These are phyloP conservation scores for Montifringilla adamsi DNA, from an alignment of 2,113 vertebrate genomes.

Conservation along the genomic window DNA sequence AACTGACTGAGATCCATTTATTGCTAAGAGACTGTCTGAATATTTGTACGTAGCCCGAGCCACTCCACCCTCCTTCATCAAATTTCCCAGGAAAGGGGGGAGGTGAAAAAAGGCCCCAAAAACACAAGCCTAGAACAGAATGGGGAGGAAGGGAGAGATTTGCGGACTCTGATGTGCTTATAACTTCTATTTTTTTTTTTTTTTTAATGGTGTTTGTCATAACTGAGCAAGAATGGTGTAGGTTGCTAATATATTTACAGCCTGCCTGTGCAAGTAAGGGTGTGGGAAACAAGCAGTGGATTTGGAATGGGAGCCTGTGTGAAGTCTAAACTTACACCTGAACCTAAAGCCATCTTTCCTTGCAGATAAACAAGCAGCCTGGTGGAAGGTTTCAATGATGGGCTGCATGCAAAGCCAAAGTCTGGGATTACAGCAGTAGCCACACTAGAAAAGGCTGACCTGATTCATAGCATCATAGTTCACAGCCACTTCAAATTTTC, in stretches of 20 bases:
- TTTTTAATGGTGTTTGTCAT: neutral
- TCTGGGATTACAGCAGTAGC: neutral
- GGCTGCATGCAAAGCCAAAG: neutral
- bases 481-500: neutral
- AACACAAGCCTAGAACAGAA: constrained; percentile 33
- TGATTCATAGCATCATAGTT: neutral
- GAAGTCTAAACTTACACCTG: neutral
- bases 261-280: neutral
- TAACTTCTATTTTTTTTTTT: neutral
- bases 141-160: constrained; percentile 32
- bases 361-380: neutral
- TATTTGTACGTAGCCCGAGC: constrained; percentile 70
- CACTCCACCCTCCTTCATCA: constrained; percentile 72
- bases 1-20: constrained; percentile 76
- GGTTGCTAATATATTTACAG: neutral
- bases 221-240: neutral
- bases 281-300: neutral
- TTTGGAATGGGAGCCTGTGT: neutral
- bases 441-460: neutral
- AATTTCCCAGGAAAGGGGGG: constrained; percentile 23
- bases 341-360: neutral
- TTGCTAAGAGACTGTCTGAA: constrained; percentile 80
- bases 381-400: neutral
- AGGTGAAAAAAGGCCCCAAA: neutral
- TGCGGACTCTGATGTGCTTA: neutral